Percentiles rank a stretch among this genome's conserved stretches.
phyloP scores from a whole-genome alignment of 1,140 invertebrate genomes.

The Linepithema humile region DNA sequence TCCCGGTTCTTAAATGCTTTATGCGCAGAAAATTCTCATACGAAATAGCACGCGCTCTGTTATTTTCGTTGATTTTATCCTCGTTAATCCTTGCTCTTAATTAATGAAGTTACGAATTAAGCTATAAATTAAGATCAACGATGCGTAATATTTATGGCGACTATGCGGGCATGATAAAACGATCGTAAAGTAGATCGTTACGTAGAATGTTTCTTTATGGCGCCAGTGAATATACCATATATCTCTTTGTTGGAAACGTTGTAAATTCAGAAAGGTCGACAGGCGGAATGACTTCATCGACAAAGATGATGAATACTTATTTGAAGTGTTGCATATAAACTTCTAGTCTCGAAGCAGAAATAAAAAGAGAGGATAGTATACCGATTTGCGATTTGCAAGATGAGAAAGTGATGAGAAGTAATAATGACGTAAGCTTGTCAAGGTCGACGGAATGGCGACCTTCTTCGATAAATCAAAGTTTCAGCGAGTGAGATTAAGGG shows the following conservation, averaged over 20 bases:
- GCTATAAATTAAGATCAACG: constrained; percentile 3
- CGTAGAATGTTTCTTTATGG: neutral
- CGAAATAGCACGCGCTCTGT: neutral
- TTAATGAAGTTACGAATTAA: no score
- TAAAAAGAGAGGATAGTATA: no score
- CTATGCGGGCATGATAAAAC: neutral
- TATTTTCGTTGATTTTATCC: constrained; percentile 12
- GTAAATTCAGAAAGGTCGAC: neutral
- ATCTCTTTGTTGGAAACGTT: neutral
- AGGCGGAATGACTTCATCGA: neutral
- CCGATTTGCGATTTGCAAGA: neutral
- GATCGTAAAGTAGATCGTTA: neutral
- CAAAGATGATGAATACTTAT: neutral
- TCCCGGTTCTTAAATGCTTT: neutral
- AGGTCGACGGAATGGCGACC: constrained; percentile 34
- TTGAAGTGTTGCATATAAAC: no score
- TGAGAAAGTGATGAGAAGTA: constrained; percentile 31
- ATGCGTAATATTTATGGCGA: constrained; percentile 4
- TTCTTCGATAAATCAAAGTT: neutral
- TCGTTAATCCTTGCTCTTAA: neutral
- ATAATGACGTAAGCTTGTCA: constrained; percentile 38
- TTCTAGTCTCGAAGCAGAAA: no score
- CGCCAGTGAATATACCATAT: neutral
- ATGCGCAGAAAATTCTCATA: constrained; percentile 5
- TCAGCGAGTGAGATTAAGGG: neutral